phyloP scores from a whole-genome alignment of 1,140 invertebrate species.

The Macrosteles quadrilineatus region DNA sequence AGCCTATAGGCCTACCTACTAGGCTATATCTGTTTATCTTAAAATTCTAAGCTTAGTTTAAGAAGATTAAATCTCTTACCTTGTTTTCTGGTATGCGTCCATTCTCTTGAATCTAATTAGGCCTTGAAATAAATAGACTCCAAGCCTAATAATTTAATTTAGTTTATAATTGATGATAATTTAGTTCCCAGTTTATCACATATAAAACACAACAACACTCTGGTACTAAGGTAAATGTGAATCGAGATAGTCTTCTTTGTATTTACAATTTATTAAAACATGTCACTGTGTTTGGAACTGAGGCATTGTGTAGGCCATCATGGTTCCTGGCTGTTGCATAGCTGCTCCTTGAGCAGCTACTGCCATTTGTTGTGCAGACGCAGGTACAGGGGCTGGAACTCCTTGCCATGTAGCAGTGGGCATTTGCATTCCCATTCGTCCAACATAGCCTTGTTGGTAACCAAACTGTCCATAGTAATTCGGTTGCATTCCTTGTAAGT shows the following conservation, averaged over 20 bases:
- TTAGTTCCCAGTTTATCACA: constrained; percentile 17
- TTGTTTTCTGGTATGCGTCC: too few species aligned
- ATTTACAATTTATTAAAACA: constrained; percentile 24
- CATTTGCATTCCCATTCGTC: constrained; percentile 51
- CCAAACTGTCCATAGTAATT: constrained; percentile 56
- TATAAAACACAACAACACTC: constrained; percentile 26
- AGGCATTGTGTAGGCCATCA: constrained; percentile 75
- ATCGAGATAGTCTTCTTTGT: constrained; percentile 25
- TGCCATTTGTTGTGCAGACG: constrained; percentile 48
- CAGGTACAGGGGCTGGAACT: constrained; percentile 38
- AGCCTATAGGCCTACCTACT: too few species aligned
- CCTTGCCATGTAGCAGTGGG: constrained; percentile 44
- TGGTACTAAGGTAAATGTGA: constrained; percentile 31
- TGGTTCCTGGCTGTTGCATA: constrained; percentile 58
- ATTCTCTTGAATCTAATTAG: too few species aligned
- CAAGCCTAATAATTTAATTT: background rate
- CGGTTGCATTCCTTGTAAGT: constrained; percentile 60
- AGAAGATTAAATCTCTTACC: too few species aligned
- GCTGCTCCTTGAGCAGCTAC: constrained; percentile 43
- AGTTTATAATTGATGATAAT: background rate
- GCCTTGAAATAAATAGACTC: too few species aligned
- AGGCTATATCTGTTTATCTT: too few species aligned
- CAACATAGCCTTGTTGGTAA: constrained; percentile 53
- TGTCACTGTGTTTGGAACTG: constrained; percentile 67
- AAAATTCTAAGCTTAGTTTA: too few species aligned